Percentiles rank a stretch among this genome's conserved stretches.
These are phyloP conservation scores for Maniola jurtina DNA, from an alignment of 1,140 invertebrate genomes.

Conservation along the genomic window DNA sequence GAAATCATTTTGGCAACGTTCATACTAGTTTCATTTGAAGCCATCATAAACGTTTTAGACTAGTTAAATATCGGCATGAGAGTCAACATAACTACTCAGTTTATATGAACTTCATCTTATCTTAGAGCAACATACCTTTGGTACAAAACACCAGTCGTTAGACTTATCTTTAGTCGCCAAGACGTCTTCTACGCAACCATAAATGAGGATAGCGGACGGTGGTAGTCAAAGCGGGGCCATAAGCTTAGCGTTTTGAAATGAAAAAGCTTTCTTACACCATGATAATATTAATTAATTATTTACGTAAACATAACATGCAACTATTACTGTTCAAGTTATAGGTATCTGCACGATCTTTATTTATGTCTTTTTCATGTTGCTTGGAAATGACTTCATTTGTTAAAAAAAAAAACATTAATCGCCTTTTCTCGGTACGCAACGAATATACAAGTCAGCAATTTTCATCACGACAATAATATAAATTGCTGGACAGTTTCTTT, in stretches of 20 bases:
- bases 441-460: no score
- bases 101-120: conserved; percentile 17
- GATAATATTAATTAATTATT: no score
- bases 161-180: conserved; percentile 53
- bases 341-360: no score
- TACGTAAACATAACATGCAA: no score
- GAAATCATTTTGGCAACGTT: not conserved
- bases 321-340: no score
- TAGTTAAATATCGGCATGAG: not conserved
- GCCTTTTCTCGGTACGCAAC: no score
- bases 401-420: no score
- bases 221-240: conserved; percentile 14
- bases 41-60: not conserved
- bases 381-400: no score
- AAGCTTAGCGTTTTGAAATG: not conserved
- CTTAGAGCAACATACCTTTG: conserved; percentile 28
- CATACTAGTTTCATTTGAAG: not conserved
- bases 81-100: not conserved
- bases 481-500: no score
- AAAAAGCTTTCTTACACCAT: no score
- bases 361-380: no score
- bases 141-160: conserved; percentile 46
- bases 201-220: conserved; percentile 45
- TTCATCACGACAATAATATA: no score
- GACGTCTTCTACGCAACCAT: conserved; percentile 49